Conservation (phyloP, 2,113 vertebrate genomes). For the Phainopepla nitens region DNA sequence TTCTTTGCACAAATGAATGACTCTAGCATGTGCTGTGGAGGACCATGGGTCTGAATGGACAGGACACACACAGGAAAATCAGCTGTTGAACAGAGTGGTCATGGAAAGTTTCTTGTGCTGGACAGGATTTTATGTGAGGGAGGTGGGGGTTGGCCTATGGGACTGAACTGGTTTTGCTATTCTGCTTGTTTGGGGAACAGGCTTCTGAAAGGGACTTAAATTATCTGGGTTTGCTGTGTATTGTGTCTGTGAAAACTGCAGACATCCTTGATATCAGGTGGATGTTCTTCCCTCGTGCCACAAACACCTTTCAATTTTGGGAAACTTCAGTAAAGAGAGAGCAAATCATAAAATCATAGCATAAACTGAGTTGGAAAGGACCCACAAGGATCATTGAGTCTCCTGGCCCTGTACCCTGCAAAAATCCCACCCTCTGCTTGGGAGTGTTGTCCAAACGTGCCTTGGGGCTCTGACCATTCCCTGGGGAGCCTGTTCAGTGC, state of each 20-base stretch:
- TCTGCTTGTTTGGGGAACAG: background rate
- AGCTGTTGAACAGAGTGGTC: background rate
- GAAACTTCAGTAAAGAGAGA: background rate
- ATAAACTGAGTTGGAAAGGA: background rate
- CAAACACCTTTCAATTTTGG: background rate
- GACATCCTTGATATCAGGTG: background rate
- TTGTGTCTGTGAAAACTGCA: background rate
- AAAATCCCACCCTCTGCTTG: background rate
- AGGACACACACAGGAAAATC: background rate
- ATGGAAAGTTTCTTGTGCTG: background rate
- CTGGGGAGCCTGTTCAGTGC: background rate
- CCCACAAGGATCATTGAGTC: background rate
- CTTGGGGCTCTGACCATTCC: background rate
- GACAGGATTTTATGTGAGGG: background rate
- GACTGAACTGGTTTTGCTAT: background rate
- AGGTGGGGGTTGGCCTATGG: background rate
- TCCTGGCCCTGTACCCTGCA: background rate
- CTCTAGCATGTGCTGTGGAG: fast-evolving
- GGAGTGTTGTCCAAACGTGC: fast-evolving
- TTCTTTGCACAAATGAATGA: background rate
- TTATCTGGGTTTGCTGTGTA: background rate
- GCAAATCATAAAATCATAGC: background rate
- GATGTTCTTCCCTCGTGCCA: background rate
- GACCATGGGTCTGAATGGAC: background rate
- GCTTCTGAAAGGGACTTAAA: background rate